These are phyloP conservation scores for Proctacanthus coquilletti DNA, from an alignment of 1,140 invertebrate genomes.

Conservation along the genomic window DNA sequence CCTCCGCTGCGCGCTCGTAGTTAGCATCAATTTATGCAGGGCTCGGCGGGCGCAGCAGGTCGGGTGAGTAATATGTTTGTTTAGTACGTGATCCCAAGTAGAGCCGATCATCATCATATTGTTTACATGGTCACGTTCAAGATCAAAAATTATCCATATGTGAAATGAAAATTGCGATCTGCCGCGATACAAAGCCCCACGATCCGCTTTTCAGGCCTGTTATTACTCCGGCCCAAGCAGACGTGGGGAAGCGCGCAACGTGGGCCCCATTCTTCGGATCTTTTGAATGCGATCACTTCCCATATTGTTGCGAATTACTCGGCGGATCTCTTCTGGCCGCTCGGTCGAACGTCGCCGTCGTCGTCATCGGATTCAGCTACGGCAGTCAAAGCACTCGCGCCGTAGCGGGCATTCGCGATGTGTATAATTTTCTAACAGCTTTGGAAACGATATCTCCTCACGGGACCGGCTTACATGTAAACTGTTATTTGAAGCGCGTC, in stretches of 20 bases:
- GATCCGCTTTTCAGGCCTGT: not conserved
- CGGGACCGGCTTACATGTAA: too few species aligned
- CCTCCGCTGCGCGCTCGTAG: not conserved
- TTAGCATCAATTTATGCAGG: not conserved
- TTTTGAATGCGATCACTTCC: constrained; percentile 1
- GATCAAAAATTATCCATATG: constrained; percentile 1
- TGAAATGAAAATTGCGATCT: constrained; percentile 1
- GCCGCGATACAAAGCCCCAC: not conserved
- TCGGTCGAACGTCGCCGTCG: too few species aligned
- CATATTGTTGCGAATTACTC: not conserved
- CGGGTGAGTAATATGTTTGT: constrained; percentile 1
- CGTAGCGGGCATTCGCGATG: too few species aligned
- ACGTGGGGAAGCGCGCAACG: too few species aligned
- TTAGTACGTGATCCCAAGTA: not conserved
- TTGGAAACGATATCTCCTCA: not conserved
- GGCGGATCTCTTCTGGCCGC: not conserved
- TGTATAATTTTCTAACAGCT: constrained; percentile 1
- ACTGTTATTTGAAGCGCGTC: too few species aligned
- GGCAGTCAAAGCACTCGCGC: too few species aligned
- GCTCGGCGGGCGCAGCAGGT: not conserved
- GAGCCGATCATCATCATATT: not conserved
- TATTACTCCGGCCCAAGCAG: not conserved
- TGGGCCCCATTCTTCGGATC: too few species aligned
- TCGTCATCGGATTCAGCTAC: too few species aligned
- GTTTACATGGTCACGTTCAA: constrained; percentile 1